Percentiles rank a stretch among this genome's conserved stretches.
phyloP scores from a whole-genome alignment of 2,888 invertebrate genomes.

The Thymelicus lineola region DNA sequence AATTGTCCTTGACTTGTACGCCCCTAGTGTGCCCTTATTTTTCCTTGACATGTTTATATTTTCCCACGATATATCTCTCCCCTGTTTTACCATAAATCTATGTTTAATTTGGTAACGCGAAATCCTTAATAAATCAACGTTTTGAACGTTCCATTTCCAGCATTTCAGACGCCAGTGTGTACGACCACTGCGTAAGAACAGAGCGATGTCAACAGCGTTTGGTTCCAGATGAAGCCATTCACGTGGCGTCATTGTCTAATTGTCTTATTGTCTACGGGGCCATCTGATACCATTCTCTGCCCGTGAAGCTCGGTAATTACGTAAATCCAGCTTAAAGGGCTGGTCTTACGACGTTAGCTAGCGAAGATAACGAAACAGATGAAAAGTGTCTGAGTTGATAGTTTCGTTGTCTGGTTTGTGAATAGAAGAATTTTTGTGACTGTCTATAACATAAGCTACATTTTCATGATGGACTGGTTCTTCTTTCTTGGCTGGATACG shows the following conservation, averaged over 20 bases:
- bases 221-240: slow-evolving; percentile 72
- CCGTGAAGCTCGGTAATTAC: slow-evolving; percentile 31
- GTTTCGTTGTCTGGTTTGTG: no score
- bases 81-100: no score
- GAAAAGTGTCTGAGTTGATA: no score
- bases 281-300: slow-evolving; percentile 44
- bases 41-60: no score
- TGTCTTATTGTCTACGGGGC: slow-evolving; percentile 68
- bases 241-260: slow-evolving; percentile 72
- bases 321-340: slow-evolving; percentile 12
- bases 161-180: slow-evolving; percentile 48
- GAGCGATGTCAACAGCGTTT: slow-evolving; percentile 60
- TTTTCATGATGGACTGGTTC: no score
- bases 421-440: no score
- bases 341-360: background rate
- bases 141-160: background rate
- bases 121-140: background rate
- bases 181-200: slow-evolving; percentile 32
- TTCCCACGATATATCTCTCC: no score
- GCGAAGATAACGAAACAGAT: no score
- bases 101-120: background rate
- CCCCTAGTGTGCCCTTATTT: no score
- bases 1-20: no score
- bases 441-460: no score
- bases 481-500: no score